Evolutionary conservation across 2,113 vertebrate species (phyloP).

Genomic region (Cynopterus brachyotis): DNA sequence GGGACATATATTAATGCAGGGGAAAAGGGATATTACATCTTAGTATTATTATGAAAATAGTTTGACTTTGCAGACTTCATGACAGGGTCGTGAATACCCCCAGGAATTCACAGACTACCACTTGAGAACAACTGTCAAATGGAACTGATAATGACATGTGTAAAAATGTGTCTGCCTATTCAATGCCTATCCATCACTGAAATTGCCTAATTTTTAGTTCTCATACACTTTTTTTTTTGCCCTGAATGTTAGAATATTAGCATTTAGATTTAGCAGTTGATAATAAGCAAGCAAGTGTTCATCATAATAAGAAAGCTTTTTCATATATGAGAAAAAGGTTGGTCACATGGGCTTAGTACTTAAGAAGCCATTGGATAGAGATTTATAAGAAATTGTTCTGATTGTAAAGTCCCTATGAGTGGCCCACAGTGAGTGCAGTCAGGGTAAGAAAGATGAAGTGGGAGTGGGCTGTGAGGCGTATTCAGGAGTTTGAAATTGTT

Average conservation of each 20-base stretch:
- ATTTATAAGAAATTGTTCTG: neutral
- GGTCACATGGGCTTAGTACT: neutral
- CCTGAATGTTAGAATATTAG: constrained; percentile 15
- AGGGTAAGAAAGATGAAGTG: neutral
- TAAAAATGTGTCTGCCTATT: constrained; percentile 46
- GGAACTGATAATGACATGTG: neutral
- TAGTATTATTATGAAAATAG: neutral
- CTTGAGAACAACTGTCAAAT: neutral
- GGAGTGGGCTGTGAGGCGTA: neutral
- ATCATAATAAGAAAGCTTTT: neutral
- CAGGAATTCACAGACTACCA: neutral
- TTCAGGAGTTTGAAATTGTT: constrained; percentile 37
- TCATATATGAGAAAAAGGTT: neutral
- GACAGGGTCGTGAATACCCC: neutral
- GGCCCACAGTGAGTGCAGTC: neutral
- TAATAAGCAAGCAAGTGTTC: neutral
- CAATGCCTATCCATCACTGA: neutral
- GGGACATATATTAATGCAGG: neutral
- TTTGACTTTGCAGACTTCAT: neutral
- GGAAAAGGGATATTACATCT: neutral
- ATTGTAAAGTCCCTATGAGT: neutral
- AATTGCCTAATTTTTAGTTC: constrained; percentile 64
- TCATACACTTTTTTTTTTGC: constrained; percentile 63
- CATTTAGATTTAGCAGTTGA: neutral
- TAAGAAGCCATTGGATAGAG: neutral